These are phyloP conservation scores for Mastomys coucha DNA, from an alignment of 2,113 vertebrate species.

Conservation along the genomic window DNA sequence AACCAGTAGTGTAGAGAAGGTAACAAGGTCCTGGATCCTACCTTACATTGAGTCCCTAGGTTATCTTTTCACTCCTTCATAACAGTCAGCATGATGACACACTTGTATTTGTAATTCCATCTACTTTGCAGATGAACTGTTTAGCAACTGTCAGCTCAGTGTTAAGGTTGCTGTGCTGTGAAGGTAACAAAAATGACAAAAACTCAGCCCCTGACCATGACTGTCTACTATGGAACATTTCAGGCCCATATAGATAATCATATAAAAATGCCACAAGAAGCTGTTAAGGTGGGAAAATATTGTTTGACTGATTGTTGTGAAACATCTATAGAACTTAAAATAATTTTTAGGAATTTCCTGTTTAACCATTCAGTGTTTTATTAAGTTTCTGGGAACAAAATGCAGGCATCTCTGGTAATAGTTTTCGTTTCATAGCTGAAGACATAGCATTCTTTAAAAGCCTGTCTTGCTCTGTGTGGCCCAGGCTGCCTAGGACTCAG, in stretches of 20 bases:
- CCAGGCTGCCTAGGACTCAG: background rate
- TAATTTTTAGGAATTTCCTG: constrained; percentile 45
- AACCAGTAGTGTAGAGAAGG: background rate
- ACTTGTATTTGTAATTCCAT: background rate
- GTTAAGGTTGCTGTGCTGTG: background rate
- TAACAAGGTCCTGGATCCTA: background rate
- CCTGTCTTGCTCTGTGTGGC: background rate
- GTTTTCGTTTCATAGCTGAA: constrained; percentile 25
- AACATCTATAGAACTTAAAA: background rate
- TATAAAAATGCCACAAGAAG: background rate
- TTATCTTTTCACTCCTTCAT: background rate
- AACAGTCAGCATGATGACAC: background rate
- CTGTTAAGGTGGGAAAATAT: background rate
- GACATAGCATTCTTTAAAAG: background rate
- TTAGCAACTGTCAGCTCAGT: background rate
- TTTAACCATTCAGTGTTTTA: background rate
- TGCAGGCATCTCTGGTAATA: background rate
- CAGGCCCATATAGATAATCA: background rate
- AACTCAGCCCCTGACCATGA: background rate
- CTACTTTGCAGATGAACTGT: background rate
- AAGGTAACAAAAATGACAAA: background rate
- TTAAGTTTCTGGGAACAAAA: constrained; percentile 29
- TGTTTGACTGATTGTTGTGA: constrained; percentile 13
- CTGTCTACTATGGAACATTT: background rate
- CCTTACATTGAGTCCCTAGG: background rate